Conservation (phyloP, 2,113 vertebrate species). For the Tupaia chinensis region DNA sequence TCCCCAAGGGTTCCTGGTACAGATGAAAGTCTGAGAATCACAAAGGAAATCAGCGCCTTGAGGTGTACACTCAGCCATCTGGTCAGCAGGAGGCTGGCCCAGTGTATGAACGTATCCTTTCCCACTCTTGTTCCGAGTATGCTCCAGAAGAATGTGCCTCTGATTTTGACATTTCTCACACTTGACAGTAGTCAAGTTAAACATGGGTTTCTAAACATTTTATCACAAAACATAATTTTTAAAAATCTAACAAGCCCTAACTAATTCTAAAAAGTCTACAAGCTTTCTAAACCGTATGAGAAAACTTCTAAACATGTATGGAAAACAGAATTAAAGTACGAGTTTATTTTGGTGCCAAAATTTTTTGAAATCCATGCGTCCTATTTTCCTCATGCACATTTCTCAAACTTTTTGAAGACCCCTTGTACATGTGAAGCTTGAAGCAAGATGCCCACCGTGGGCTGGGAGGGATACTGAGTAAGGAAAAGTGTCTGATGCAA, state of each 20-base stretch:
- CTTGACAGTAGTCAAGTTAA: neutral
- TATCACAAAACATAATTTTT: neutral
- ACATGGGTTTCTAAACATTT: neutral
- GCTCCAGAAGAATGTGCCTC: neutral
- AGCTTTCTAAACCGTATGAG: slow-evolving; percentile 5
- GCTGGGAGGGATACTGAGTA: neutral
- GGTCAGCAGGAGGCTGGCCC: neutral
- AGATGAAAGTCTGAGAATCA: neutral
- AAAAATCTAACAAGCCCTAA: slow-evolving; percentile 15
- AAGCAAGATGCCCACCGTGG: neutral
- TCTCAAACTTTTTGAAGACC: too few relatives aligned
- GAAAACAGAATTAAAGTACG: too few relatives aligned
- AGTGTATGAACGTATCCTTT: neutral
- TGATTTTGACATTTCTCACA: neutral
- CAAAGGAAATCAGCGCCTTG: neutral
- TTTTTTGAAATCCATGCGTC: too few relatives aligned
- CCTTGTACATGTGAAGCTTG: neutral
- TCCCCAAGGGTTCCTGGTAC: neutral
- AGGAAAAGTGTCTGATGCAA: neutral
- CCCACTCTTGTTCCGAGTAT: neutral
- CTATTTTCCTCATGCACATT: too few relatives aligned
- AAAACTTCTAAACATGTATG: too few relatives aligned
- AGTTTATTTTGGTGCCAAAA: too few relatives aligned
- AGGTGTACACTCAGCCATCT: neutral
- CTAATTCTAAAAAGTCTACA: neutral